Evolutionary conservation across 1,140 invertebrate species (phyloP), one percentile per base, ranked within the genome.

Genomic region (Schlechtendalia chinensis): DNA sequence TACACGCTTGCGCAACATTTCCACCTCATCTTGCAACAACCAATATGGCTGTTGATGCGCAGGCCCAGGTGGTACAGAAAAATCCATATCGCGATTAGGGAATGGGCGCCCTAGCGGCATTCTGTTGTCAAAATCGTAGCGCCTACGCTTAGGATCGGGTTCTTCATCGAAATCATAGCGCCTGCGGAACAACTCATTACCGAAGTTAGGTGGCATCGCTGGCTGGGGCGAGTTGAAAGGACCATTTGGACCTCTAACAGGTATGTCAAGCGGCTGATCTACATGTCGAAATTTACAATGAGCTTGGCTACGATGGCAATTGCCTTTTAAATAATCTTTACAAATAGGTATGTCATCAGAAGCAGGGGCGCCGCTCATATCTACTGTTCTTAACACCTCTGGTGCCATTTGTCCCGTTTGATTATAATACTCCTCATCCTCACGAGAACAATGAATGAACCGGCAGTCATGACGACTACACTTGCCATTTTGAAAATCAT

Each of bases 401-500:
- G 87, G 84, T 5, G 91, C 91, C 81, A 93, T 85, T 83, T 91
- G 89, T 0, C 92, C 92, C 4, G 89, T 91, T 8, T 87, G 85
- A 75, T 91, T 88, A 84, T 92, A 94, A 84, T 91, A 89, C 69
- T 93, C 90, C 84, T 93, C 93, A 83, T 94, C 93, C 83, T 91
- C 91, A 50, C 90, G 86, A 0, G 91, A 90, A 83, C 92, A 93
- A 84, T 95, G 93, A 45, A 94, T 87, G 85, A 94, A 95, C 83
- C 91, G 90, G 83, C 90, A 91, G 5, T 82, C 81, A 6, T 74
- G 79, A 24, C 83, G 74, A 22, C 58, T 58, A 59, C 84, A 84
- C 77, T 89, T 88, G 17, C 89, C 90, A 85, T 94, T 94, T 85
- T 94, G 93, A 86, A 89, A 94, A 84, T 95, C 93, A 84, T 94